A percentile compares a stretch with the other conserved stretches of the same genome.
Evolutionary conservation across 2,797 vertebrate genomes (phyloP).

Genomic region (Acrocephalus scirpaceus): DNA sequence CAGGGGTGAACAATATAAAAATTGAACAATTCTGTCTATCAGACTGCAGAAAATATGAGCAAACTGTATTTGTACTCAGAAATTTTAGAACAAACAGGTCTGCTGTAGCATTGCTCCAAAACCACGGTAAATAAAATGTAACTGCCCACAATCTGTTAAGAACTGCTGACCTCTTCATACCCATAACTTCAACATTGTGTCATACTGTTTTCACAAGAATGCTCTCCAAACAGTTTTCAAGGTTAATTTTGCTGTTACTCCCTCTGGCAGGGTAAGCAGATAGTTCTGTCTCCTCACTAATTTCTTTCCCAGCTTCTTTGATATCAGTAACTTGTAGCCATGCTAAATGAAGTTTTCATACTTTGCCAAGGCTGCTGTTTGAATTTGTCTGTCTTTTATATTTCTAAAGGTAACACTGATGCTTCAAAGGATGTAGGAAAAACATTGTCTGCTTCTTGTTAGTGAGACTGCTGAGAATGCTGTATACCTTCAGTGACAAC

Average conservation of each 20-base stretch:
- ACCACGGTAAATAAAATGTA: not conserved
- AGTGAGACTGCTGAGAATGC: not conserved
- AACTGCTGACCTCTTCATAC: conserved; percentile 41
- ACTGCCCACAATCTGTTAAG: not conserved
- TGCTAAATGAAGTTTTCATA: conserved; percentile 10
- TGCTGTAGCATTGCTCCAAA: not conserved
- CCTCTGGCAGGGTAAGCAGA: conserved; percentile 44
- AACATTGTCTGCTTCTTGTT: not conserved
- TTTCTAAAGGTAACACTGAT: not conserved
- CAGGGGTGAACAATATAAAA: not conserved
- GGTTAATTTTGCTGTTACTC: conserved; percentile 66
- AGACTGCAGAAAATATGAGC: not conserved
- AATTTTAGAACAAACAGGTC: not conserved
- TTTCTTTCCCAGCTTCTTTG: conserved; percentile 49
- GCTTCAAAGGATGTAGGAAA: conserved; percentile 17
- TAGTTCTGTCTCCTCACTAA: conserved; percentile 53
- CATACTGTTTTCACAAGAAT: conserved; percentile 54
- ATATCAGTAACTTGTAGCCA: conserved; percentile 17
- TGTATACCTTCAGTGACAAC: not conserved
- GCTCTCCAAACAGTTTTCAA: conserved; percentile 62
- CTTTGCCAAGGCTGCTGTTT: conserved; percentile 25
- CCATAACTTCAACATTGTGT: conserved; percentile 54
- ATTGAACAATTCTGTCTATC: not conserved
- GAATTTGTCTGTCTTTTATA: not conserved
- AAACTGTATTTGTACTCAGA: not conserved